Evolutionary conservation across 2,797 vertebrate species (phyloP), one percentile per base, ranked within the genome.

Genomic region (Sebastes itinus): DNA sequence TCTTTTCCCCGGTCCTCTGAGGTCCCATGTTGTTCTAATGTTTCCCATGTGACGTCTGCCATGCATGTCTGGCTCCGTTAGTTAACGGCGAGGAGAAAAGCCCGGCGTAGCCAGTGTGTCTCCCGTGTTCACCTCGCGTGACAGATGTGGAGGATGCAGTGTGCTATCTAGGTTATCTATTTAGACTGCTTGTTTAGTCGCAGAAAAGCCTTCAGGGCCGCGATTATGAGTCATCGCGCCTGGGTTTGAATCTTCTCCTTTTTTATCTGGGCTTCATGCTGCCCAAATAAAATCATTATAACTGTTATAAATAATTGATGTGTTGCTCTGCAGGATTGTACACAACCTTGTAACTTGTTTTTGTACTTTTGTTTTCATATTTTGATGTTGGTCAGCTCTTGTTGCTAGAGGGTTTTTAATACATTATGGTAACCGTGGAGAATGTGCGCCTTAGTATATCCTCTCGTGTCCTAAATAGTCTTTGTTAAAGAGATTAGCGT

Each of bases 1-100:
- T 75, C 86, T 52, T 58, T 66, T 30, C 56, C 56, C 52, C 4
- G 58, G 80, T 82, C 85, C 88, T 90, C 83, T 80, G 11, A 81
- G 90, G 90, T 90, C 83, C 77, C 74, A 59, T 78, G 88, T 90
- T 90, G 77, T 87, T 88, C 87, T 86, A 90, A 94, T 89, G 86
- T 81, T 81, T 88, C 83, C 87, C 87, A 80, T 93, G 86, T 92
- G 89, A 88, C 77, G 16, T 56, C 55, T 25, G 70, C 80, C 81
- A 70, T 55, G 77, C 75, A 56, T 78, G 87, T 84, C 87, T 76
- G 55, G 30, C 77, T 74, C 35, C 35, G 78, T 83, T 63, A 71
- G 83, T 27, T 71, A 77, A 30, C 65, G 6, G 32, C 27, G 2
- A n/a, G 6, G 82, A 63, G 67, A 56, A 78, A 55, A 78, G 16